phyloP scores from a whole-genome alignment of 2,113 vertebrate species.

The Atlantisia rogersi region DNA sequence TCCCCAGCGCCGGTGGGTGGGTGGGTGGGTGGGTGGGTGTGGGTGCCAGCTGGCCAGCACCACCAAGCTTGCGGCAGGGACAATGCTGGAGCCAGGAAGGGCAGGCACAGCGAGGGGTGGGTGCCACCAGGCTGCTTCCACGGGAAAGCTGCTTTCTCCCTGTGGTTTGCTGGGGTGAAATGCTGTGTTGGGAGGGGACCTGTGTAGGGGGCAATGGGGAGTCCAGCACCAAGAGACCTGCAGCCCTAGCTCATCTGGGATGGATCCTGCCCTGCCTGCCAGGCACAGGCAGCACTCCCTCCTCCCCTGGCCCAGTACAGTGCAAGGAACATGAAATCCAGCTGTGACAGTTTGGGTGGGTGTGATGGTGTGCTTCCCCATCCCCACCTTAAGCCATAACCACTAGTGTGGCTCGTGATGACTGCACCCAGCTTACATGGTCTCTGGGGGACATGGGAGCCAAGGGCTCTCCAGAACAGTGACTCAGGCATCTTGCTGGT shows the following conservation, averaged over 20 bases:
- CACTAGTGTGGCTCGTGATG: too few species aligned
- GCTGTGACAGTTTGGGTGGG: neutral
- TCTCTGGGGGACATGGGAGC: too few species aligned
- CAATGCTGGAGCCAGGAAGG: neutral
- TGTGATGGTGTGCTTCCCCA: too few species aligned
- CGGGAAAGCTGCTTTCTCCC: neutral
- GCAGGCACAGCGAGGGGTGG: neutral
- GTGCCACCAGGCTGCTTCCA: rapidly evolving
- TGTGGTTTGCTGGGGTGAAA: neutral
- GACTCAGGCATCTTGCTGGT: too few species aligned
- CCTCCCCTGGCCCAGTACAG: neutral
- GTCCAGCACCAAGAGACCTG: neutral
- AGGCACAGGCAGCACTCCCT: neutral
- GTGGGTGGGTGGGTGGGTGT: neutral
- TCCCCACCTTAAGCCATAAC: too few species aligned
- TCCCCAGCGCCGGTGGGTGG: rapidly evolving
- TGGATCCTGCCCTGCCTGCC: neutral
- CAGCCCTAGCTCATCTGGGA: neutral
- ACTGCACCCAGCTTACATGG: too few species aligned
- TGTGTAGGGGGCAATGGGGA: neutral
- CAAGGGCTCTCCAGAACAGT: too few species aligned
- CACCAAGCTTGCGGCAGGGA: rapidly evolving
- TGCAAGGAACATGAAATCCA: neutral
- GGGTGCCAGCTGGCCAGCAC: neutral
- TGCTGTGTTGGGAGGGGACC: rapidly evolving